Conservation (phyloP, 30 jellyfish, hydroid and myxozoan species). For the Hydractinia symbiolongicarpus region DNA sequence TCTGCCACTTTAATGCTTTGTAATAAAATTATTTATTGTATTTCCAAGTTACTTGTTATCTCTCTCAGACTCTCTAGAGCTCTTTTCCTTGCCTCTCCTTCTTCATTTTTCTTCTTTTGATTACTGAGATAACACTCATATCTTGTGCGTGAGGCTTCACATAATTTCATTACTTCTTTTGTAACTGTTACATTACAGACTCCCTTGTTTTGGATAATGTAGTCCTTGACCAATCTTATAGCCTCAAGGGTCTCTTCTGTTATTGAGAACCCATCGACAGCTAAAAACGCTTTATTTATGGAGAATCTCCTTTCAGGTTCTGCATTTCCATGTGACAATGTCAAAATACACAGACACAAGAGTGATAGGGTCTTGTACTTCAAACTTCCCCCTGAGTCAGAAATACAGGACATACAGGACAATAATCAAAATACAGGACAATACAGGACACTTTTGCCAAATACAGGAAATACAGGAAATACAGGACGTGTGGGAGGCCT, state of each 20-base stretch:
- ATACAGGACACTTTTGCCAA: too few species aligned
- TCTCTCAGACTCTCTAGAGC: not conserved
- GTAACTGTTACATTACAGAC: not conserved
- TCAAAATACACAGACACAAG: not conserved
- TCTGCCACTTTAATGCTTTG: constrained; percentile 3
- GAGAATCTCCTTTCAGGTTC: not conserved
- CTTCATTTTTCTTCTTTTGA: not conserved
- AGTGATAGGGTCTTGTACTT: not conserved
- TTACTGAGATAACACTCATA: not conserved
- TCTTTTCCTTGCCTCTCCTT: not conserved
- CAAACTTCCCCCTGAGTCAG: not conserved
- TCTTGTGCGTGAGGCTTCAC: constrained; percentile 6
- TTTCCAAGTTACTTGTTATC: not conserved
- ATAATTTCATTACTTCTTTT: not conserved
- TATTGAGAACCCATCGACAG: not conserved
- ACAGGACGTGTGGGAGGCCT: too few species aligned
- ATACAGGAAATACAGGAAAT: too few species aligned
- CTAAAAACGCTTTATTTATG: not conserved
- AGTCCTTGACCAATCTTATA: not conserved
- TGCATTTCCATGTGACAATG: not conserved
- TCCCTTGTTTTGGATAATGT: not conserved
- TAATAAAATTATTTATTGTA: too few species aligned
- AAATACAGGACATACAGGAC: not conserved
- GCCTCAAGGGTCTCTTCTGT: not conserved
- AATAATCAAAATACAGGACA: too few species aligned